Evolutionary conservation across 1,140 invertebrate genomes (phyloP), one percentile per base, ranked within the genome.

Genomic region (Hycleus phaleratus): DNA sequence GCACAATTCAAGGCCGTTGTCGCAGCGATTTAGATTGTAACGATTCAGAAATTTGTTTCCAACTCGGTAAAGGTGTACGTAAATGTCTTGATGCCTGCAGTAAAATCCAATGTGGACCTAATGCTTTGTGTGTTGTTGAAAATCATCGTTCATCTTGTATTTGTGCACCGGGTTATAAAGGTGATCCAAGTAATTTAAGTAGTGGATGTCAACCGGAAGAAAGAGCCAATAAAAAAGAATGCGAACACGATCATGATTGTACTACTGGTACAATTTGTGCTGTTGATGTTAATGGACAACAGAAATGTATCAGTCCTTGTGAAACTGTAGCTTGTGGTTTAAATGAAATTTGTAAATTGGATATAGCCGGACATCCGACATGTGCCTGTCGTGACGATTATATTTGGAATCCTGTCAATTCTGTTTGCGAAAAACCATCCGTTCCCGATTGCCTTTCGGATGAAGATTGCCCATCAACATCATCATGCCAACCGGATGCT

Each of bases 21-120:
- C 75, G 78, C 40, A 89, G 87, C 59, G 88, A 93, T 73, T 78
- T 83, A 1, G 87, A 93, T 64, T 94, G 91, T 69, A 81, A 82
- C 52, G 79, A 84, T 61, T 81, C 85, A 7, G 85, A 94, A 76
- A 93, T 93, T 67, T 94, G 91, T 70, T 90, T 92, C 74, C 88
- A 90, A 75, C 68, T 88, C 40, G 82, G 85, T 26, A 86, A 85
- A 75, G 85, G 84, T 6, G 68, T 83, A 3, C 78, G 90, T 40
- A 89, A 88, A 71, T 93, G 90, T 73, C 82, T 93, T 1, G 90
- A 93, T 67, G 88, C 86, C 3, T 94, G 91, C 68, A 85, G 83
- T 52, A 90, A 91, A 74, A 77, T 90, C 7, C 89, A 93, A 66
- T 95, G 92, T 71, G 92, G 92, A 9, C 90, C 91, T 1, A 94